Evolutionary conservation across 1,140 invertebrate genomes (phyloP), one percentile per base, ranked within the genome.

Genomic region (Calephelis nemesis): DNA sequence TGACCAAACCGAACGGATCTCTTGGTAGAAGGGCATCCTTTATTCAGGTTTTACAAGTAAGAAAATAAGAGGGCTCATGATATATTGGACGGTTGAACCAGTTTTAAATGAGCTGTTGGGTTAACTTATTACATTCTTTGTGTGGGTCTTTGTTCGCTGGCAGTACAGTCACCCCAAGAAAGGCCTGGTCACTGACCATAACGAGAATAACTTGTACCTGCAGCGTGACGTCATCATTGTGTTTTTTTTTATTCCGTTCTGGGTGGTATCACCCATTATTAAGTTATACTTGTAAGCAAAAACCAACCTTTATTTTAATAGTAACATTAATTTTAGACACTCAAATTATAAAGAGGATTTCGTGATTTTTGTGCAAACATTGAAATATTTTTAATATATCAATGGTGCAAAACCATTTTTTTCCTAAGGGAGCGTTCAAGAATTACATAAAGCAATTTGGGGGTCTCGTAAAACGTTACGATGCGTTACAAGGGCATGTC

Each of bases 121-220:
- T 67, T 68, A 52, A 66, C 68, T 72, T 80, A 69, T 72, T 81
- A 72, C 68, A 72, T 78, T 73, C 71, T 69, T 81, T 65, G 70
- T 64, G 70, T 48, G 70, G 83, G 76, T 86, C 88, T 81, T 68
- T 69, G 68, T 73, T 73, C 66, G 74, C 66, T 83, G 81, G 88
- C 70, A 78, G 82, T 82, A 89, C 88, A 89, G 81, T 90, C 85
- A 90, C 85, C 88, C 84, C 85, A 79, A 77, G 82, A 71, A 85
- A 88, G 87, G 88, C 89, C 81, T 78, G 88, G 87, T 91, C 88
- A 89, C 69, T 89, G 88, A 88, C 87, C 86, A 88, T 81, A 80
- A 77, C 81, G 78, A 87, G 86, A 87, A 89, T 89, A 91, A 81
- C 80, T 79, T 74, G 73, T 78, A 76, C 74, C 77, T 89, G 86